Evolutionary conservation across 1,140 invertebrate genomes (phyloP), one percentile per base, ranked within the genome.

Genomic region (Leptopilina boulardi): DNA sequence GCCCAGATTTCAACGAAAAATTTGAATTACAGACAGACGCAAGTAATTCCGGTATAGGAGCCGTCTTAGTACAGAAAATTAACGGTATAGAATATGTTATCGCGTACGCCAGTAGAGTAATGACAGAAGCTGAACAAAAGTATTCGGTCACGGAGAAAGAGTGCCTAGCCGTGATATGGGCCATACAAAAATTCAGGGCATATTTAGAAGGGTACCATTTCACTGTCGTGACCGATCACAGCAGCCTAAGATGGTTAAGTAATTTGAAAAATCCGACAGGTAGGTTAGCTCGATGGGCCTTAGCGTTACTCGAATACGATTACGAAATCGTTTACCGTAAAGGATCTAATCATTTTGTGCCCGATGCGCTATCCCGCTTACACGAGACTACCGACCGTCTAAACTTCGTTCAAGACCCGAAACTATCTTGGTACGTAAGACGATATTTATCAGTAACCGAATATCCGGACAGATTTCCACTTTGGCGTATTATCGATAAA

Each of bases 271-370:
- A n/a, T n/a, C n/a, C n/a, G n/a, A n/a, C n/a, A n/a, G n/a, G n/a
- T n/a, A n/a, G n/a, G n/a, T n/a, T 91, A 9, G 90, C 90, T 0
- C 76, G 91, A 38, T 93, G 92, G 92, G 84, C 89, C 1, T 30
- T 90, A 19, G 78, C 83, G 26, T 71, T 91, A 11, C 83, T 85
- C 15, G 81, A 85, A 44, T 88, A 86, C 82, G 77, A 85, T 76
- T 90, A 89, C 41, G 81, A 89, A 1, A 84, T 91, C 3, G 34
- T 78, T 0, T 86, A 91, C 75, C 56, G 87, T 11, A 83, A 79
- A 34, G 75, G 71, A 0, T 38, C 44, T 9, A 18, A 19, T 0
- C 4, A 59, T 8, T 23, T 66, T 5, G 70, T 81, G 0, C 78
- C 79, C 0, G 51, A 74, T 9, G 73, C 76, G 1, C 30, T 81